Base-by-base conservation (phyloP, 2,797 vertebrate species). In the Anguilla megastoma region DNA sequence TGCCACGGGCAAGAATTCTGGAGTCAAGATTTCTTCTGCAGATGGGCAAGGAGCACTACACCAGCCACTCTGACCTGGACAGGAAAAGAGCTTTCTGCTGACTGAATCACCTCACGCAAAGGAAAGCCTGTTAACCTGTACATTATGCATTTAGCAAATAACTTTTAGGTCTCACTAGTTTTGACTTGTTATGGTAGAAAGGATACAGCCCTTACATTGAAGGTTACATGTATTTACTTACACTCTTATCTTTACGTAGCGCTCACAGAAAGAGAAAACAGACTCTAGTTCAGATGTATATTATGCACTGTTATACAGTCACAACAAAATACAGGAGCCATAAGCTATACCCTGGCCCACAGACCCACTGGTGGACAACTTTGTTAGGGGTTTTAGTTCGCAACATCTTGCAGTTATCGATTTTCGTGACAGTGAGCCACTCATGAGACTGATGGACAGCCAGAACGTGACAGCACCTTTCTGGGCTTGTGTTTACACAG, bases 381-480 rank as follows among this genome's bases (percentile, higher is more conserved):
- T 45, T 12, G 10, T 52, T 56, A 14, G 54, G 54, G 12, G 54
- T 56, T 56, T 16, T 12, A 56, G 14, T 56, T 16, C 54, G 14
- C 54, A 56, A 56, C 54, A 56, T 56, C 54, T 56, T 16, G 54
- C 54, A 10, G 54, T 56, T 90, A 88, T 86, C 27, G 52, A 85
- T 90, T 87, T 89, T 90, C 88, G 89, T 91, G 90, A 92, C 91
- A 91, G 87, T 92, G 90, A 90, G 87, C 90, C 90, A 85, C 85
- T 89, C 91, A 87, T 10, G 87, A 91, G 90, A 89, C 92, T 89
- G 89, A 92, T 2, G 27, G 90, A 86, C 90, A 91, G 93, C 90
- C 94, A 92, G 92, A 91, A 94, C 93, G 91, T 90, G 90, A 94
- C 94, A 94, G 93, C 91, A 92, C 94, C 93, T 93, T 92, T 91